phyloP scores from a whole-genome alignment of 2,888 invertebrate species.

The Caradrina kadenii region DNA sequence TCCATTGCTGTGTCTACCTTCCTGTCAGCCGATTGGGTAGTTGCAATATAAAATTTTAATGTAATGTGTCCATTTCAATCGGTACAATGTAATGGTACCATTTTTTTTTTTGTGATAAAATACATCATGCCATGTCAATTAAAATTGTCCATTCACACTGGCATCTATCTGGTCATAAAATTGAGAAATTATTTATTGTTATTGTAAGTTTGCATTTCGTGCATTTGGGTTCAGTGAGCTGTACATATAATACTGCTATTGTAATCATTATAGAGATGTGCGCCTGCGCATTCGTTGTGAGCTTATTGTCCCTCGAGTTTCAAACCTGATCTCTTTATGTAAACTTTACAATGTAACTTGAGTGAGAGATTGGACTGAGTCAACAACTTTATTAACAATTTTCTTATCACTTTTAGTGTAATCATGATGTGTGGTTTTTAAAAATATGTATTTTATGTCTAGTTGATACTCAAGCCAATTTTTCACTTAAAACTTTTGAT shows the following conservation, averaged over 20 bases:
- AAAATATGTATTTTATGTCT: constrained; percentile 56
- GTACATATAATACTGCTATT: constrained; percentile 74
- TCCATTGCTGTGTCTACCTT: constrained; percentile 77
- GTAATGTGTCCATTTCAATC: constrained; percentile 76
- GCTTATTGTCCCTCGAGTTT: constrained; percentile 82
- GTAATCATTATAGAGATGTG: constrained; percentile 55
- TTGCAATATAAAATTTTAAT: constrained; percentile 82
- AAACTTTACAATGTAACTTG: constrained; percentile 83
- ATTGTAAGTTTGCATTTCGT: constrained; percentile 85
- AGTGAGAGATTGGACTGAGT: constrained; percentile 80
- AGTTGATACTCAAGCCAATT: constrained; percentile 75
- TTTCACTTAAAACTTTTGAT: constrained; percentile 82
- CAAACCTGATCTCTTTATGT: constrained; percentile 87
- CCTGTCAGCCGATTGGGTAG: constrained; percentile 83
- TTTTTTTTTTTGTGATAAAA: constrained; percentile 84
- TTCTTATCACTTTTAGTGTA: constrained; percentile 57
- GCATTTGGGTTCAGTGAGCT: constrained; percentile 82
- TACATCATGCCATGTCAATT: constrained; percentile 88
- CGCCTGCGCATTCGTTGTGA: constrained; percentile 68
- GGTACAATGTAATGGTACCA: constrained; percentile 82
- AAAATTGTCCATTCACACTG: constrained; percentile 87
- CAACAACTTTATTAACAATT: constrained; percentile 48
- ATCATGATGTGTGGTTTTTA: constrained; percentile 63
- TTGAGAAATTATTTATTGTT: constrained; percentile 85
- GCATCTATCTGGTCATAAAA: constrained; percentile 87